Percentiles rank a stretch among this genome's conserved stretches.
Evolutionary conservation across 2,113 vertebrate genomes (phyloP).

Genomic region (Xiphophorus maculatus): DNA sequence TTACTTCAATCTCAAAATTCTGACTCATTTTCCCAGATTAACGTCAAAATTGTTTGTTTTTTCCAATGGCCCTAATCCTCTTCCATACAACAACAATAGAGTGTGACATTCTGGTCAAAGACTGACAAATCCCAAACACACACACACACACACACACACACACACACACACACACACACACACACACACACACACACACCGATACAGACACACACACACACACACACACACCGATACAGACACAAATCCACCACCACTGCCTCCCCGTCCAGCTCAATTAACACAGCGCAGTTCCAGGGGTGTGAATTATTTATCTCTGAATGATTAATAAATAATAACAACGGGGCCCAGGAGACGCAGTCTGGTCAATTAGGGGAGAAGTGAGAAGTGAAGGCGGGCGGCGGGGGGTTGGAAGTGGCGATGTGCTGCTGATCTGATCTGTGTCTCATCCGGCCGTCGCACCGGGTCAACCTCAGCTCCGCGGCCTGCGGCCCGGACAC

Average conservation of each 20-base stretch:
- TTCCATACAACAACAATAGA: not conserved
- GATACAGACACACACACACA: not conserved
- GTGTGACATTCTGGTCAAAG: not conserved
- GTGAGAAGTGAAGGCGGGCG: constrained; percentile 88
- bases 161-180: too few relatives aligned
- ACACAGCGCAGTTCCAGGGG: constrained; percentile 83
- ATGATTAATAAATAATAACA: constrained; percentile 99
- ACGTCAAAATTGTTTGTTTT: too few relatives aligned
- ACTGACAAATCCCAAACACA: too few relatives aligned
- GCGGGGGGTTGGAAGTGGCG: constrained; percentile 84
- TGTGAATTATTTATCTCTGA: constrained; percentile 98
- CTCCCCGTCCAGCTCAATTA: constrained; percentile 87
- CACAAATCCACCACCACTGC: constrained; percentile 22
- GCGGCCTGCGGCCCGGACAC: constrained; percentile 8
- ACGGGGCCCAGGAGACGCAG: constrained; percentile 88
- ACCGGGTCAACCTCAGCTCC: constrained; percentile 89
- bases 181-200: too few relatives aligned
- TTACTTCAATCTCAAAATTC: too few relatives aligned
- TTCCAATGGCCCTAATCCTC: too few relatives aligned
- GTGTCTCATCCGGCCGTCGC: constrained; percentile 90
- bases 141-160: too few relatives aligned
- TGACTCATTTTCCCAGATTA: too few relatives aligned
- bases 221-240: not conserved
- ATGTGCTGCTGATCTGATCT: constrained; percentile 88
- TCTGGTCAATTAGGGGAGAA: constrained; percentile 91